Evolutionary conservation across 2,888 invertebrate species (phyloP).

Genomic region (Ichneumoninae sp.): DNA sequence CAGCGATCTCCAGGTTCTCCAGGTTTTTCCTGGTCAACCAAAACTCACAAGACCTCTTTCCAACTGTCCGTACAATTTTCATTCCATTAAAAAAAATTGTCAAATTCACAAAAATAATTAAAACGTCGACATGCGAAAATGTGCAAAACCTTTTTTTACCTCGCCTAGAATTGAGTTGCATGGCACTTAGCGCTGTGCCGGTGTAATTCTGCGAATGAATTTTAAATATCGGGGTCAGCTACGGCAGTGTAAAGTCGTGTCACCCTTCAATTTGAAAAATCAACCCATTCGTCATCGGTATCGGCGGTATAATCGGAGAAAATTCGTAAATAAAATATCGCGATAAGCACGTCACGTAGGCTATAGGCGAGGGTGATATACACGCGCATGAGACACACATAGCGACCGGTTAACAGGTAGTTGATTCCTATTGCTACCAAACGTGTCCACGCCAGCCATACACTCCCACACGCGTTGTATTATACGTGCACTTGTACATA

Average conservation of each 20-base stretch:
- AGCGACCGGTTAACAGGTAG: constrained; percentile 54
- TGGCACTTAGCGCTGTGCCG: not conserved
- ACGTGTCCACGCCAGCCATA: constrained; percentile 30
- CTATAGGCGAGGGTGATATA: not conserved
- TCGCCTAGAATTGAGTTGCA: not conserved
- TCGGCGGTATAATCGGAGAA: not conserved
- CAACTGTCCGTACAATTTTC: too few species aligned
- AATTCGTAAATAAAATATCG: constrained; percentile 3
- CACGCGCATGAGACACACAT: not conserved
- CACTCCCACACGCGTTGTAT: constrained; percentile 5
- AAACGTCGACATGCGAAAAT: not conserved
- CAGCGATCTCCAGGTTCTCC: too few species aligned
- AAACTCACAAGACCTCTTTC: too few species aligned
- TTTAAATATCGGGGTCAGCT: not conserved
- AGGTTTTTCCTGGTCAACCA: too few species aligned
- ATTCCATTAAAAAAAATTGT: too few species aligned
- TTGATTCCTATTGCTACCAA: constrained; percentile 51
- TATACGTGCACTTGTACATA: not conserved
- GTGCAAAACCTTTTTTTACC: not conserved
- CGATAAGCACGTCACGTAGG: not conserved
- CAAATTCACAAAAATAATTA: too few species aligned
- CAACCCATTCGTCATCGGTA: not conserved
- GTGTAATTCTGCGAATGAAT: not conserved
- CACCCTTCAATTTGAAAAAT: constrained; percentile 5
- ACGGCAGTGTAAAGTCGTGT: not conserved